Conservation (phyloP, 2,113 vertebrate species). For the Camarhynchus parvulus region DNA sequence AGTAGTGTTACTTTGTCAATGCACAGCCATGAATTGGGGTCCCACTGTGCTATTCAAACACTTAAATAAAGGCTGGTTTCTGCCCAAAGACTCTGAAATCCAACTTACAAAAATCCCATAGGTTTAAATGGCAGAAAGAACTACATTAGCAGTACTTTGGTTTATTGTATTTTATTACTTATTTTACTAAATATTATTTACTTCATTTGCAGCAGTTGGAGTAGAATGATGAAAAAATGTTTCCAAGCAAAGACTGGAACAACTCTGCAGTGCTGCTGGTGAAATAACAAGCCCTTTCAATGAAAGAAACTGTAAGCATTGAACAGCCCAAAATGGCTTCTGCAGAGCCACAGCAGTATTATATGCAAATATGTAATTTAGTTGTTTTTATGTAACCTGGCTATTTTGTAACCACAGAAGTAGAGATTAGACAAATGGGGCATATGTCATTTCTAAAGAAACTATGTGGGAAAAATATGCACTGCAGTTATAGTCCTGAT, state of each 20-base stretch:
- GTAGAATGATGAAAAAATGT: not conserved
- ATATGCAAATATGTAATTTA: slow-evolving; percentile 65
- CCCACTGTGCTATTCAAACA: slow-evolving; percentile 57
- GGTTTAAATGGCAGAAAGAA: slow-evolving; percentile 20
- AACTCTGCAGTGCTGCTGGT: slow-evolving; percentile 16
- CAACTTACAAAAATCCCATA: slow-evolving; percentile 13
- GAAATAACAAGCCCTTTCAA: slow-evolving; percentile 46
- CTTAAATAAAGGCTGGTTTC: slow-evolving; percentile 57
- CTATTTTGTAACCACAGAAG: slow-evolving; percentile 50
- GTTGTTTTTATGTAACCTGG: slow-evolving; percentile 50
- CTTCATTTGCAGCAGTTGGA: not conserved
- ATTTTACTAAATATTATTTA: slow-evolving; percentile 57
- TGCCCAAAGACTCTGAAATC: slow-evolving; percentile 47
- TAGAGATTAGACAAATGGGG: slow-evolving; percentile 36
- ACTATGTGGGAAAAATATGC: not conserved
- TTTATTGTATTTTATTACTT: slow-evolving; percentile 23
- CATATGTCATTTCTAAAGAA: slow-evolving; percentile 37
- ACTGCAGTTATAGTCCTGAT: not conserved
- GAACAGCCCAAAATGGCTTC: slow-evolving; percentile 57
- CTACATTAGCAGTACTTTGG: not conserved
- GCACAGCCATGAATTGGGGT: slow-evolving; percentile 29
- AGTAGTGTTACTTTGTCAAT: slow-evolving; percentile 21
- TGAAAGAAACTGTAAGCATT: not conserved
- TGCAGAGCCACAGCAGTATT: slow-evolving; percentile 51
- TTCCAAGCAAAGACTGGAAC: slow-evolving; percentile 14